phyloP scores from a whole-genome alignment of 2,113 vertebrate species.

The Lanius collurio region DNA sequence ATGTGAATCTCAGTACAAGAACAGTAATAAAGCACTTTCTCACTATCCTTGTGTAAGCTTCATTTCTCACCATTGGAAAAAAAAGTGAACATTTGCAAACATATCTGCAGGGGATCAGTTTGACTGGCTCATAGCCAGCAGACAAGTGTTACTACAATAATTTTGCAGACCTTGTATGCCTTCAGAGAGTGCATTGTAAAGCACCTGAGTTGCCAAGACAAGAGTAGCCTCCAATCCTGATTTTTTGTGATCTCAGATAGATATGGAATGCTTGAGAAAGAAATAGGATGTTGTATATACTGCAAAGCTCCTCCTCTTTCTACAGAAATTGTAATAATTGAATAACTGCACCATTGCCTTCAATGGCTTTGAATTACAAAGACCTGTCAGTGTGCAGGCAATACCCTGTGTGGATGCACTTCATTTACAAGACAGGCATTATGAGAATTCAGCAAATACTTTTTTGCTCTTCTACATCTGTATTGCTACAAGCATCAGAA shows the following conservation, averaged over 20 bases:
- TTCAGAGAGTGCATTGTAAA: neutral
- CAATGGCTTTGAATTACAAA: neutral
- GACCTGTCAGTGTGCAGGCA: fast-evolving
- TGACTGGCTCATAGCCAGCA: neutral
- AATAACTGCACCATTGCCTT: neutral
- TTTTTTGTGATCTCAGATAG: neutral
- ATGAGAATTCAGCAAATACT: neutral
- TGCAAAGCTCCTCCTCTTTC: neutral
- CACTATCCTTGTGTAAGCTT: neutral
- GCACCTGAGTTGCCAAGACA: neutral
- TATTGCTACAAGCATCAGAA: neutral
- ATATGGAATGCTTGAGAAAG: neutral
- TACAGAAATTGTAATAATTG: neutral
- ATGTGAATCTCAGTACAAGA: neutral
- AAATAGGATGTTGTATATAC: neutral
- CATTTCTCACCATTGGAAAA: neutral
- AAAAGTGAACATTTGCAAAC: neutral
- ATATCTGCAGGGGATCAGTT: neutral
- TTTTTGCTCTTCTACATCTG: neutral
- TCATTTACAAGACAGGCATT: neutral
- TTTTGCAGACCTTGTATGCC: neutral
- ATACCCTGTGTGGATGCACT: neutral
- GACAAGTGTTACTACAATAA: neutral
- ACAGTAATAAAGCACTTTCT: neutral
- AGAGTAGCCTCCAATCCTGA: neutral